A percentile compares a stretch with the other conserved stretches of the same genome.
These are phyloP conservation scores for Leptonema lineaticorne DNA, from an alignment of 1,140 invertebrate genomes.

Conservation along the genomic window DNA sequence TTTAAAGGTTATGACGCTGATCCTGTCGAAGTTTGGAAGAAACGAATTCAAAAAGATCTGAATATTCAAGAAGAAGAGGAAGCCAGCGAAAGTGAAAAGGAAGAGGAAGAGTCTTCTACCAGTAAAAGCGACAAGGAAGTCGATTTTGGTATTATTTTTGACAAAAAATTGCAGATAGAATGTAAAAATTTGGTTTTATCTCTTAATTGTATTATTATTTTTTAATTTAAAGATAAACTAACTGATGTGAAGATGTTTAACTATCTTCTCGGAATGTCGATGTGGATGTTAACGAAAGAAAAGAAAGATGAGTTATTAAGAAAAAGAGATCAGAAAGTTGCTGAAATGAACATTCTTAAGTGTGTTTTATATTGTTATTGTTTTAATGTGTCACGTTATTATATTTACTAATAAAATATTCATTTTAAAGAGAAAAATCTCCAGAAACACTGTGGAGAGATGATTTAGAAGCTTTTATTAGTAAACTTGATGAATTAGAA, in stretches of 20 bases:
- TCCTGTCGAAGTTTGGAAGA: constrained; percentile 93
- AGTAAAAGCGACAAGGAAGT: constrained; percentile 56
- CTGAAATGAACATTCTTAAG: constrained; percentile 71
- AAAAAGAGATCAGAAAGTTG: constrained; percentile 78
- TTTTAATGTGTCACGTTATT: not conserved
- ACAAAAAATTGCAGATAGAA: not conserved
- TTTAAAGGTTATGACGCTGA: constrained; percentile 85
- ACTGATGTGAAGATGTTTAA: constrained; percentile 77
- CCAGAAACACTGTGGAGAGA: constrained; percentile 82
- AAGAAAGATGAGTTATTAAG: constrained; percentile 90
- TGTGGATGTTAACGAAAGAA: constrained; percentile 93
- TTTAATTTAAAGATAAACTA: constrained; percentile 57
- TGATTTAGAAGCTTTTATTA: constrained; percentile 78
- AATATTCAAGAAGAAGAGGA: constrained; percentile 55
- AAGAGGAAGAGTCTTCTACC: constrained; percentile 43
- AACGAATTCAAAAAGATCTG: constrained; percentile 61
- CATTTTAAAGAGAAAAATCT: constrained; percentile 60
- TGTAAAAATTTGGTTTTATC: not conserved
- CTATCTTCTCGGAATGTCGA: constrained; percentile 91
- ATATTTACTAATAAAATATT: constrained; percentile 6
- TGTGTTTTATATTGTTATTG: constrained; percentile 39
- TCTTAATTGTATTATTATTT: constrained; percentile 11
- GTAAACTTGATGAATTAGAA: constrained; percentile 71
- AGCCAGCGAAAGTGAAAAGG: constrained; percentile 55
- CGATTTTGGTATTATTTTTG: constrained; percentile 52